phyloP scores from a whole-genome alignment of 2,888 invertebrate species.

The Dexiosoma caninum region DNA sequence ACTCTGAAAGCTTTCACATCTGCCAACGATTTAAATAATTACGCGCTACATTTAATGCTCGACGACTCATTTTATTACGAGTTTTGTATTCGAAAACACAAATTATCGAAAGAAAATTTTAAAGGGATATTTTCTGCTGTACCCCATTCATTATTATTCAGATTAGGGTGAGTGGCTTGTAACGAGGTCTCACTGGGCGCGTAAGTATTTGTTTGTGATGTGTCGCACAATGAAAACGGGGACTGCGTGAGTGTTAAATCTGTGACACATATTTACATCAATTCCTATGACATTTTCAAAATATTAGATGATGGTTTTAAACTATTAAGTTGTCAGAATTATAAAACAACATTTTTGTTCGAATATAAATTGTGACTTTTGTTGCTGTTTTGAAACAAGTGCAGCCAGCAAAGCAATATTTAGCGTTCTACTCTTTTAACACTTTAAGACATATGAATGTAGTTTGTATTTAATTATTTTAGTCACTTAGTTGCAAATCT shows the following conservation, averaged over 20 bases:
- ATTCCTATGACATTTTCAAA: slow-evolving; percentile 35
- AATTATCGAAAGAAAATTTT: background rate
- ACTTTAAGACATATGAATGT: slow-evolving; percentile 1
- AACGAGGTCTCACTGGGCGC: background rate
- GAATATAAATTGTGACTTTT: slow-evolving; percentile 9
- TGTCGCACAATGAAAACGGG: slow-evolving; percentile 54
- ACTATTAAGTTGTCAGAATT: slow-evolving; percentile 64
- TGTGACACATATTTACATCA: slow-evolving; percentile 66
- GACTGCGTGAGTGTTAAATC: slow-evolving; percentile 63
- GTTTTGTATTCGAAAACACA: slow-evolving; percentile 10
- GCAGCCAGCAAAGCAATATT: slow-evolving; percentile 3
- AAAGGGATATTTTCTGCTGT: slow-evolving; percentile 33
- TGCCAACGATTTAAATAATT: slow-evolving; percentile 74
- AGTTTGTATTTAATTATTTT: slow-evolving; percentile 25
- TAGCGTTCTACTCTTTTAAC: slow-evolving; percentile 12
- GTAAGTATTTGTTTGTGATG: background rate
- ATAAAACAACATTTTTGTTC: slow-evolving; percentile 40
- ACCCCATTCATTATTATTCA: slow-evolving; percentile 18
- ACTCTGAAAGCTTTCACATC: slow-evolving; percentile 63
- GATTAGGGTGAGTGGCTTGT: background rate
- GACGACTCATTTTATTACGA: slow-evolving; percentile 62
- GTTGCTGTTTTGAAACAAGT: slow-evolving; percentile 2
- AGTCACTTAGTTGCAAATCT: slow-evolving; percentile 51
- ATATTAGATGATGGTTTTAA: slow-evolving; percentile 56
- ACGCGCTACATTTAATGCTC: slow-evolving; percentile 73